These are phyloP conservation scores for Teleogryllus occipitalis DNA, from an alignment of 1,140 invertebrate genomes.

Conservation along the genomic window DNA sequence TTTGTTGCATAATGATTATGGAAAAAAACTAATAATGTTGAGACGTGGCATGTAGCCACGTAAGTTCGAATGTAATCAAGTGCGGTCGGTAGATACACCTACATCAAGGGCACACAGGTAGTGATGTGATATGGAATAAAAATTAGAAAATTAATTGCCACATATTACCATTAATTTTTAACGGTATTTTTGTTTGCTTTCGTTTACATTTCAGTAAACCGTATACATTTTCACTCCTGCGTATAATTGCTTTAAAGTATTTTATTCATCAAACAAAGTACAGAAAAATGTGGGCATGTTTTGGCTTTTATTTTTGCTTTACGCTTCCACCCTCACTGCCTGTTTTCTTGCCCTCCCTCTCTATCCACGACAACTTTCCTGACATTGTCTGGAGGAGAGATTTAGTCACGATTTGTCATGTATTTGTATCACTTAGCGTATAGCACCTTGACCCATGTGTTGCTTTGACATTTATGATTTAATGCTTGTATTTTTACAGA, in stretches of 20 bases:
- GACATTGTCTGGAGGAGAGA: constrained; percentile 43
- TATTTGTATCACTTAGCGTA: background rate
- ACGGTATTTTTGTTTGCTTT: background rate
- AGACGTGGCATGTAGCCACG: no score
- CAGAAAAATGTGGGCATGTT: background rate
- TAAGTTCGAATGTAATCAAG: no score
- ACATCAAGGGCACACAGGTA: no score
- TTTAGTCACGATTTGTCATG: constrained; percentile 7
- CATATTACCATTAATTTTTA: background rate
- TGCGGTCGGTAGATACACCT: no score
- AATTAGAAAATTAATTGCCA: background rate
- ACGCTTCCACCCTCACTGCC: constrained; percentile 24
- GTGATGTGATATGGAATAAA: no score
- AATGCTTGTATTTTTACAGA: constrained; percentile 11
- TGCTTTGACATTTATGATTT: constrained; percentile 2
- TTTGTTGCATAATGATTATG: no score
- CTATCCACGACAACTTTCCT: constrained; percentile 44
- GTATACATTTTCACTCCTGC: no score
- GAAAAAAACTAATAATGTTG: no score
- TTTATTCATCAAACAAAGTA: no score
- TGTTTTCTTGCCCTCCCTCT: constrained; percentile 27
- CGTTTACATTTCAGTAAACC: background rate
- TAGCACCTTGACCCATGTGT: constrained; percentile 15
- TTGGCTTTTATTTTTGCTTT: constrained; percentile 11
- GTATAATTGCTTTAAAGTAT: no score